A percentile compares a stretch with the other conserved stretches of the same genome.
Evolutionary conservation across 2,113 vertebrate genomes (phyloP).

Genomic region (Arizona elegans): DNA sequence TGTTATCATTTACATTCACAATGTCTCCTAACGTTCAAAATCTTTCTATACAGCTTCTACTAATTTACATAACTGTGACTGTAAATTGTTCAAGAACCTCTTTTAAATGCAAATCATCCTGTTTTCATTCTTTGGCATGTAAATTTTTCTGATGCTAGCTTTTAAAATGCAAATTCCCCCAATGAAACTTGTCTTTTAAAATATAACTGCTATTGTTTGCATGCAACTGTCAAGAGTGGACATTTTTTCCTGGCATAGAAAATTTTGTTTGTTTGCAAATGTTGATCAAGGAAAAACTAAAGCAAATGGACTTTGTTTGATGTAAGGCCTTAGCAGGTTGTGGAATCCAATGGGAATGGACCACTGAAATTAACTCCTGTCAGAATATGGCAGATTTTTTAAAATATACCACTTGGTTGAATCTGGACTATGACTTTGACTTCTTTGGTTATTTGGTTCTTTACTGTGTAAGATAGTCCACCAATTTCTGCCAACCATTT

Average conservation of each 20-base stretch:
- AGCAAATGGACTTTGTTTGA: neutral
- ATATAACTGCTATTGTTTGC: neutral
- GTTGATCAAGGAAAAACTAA: neutral
- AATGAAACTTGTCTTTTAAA: neutral
- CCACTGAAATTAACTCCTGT: neutral
- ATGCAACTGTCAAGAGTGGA: neutral
- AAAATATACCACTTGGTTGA: neutral
- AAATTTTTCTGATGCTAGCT: neutral
- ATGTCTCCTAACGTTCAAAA: neutral
- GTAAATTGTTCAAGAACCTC: neutral
- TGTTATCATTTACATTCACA: neutral
- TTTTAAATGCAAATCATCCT: neutral
- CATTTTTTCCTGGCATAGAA: neutral
- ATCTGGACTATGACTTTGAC: neutral
- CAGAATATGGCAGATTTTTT: neutral
- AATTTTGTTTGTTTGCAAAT: neutral
- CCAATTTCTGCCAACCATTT: neutral
- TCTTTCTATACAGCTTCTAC: neutral
- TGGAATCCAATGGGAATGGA: neutral
- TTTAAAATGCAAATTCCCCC: neutral
- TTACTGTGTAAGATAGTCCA: neutral
- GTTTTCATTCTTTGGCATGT: neutral
- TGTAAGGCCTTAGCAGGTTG: neutral
- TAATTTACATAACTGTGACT: neutral
- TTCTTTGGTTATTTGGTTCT: neutral